Evolutionary conservation across 2,113 vertebrate species (phyloP), one percentile per base, ranked within the genome.

Genomic region (Takifugu flavidus): DNA sequence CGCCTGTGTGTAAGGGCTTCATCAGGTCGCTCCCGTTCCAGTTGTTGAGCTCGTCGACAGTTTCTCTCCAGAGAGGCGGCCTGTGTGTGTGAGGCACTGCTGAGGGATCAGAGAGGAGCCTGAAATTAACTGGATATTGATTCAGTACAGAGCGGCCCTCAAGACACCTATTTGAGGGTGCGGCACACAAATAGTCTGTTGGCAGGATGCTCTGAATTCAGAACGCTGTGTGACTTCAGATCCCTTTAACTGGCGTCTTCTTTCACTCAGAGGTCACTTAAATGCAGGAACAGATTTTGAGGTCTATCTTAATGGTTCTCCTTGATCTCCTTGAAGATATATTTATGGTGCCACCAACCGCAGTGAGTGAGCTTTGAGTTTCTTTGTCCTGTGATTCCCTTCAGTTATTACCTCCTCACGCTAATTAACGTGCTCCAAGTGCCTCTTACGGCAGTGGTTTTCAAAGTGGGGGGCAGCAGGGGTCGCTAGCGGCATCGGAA

Each of bases 61-160:
- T 42, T 76, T 67, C 61, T 64, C 81, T 84, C 75, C 53, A 46
- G 53, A 74, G 82, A 79, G 56, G 25, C 29, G 43, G 62, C 54
- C 70, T 49, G 52, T 59, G 71, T 77, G 82, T 76, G 63, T 74
- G 74, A 80, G 80, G 56, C 8, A 62, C 74, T 51, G 75, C 66
- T 82, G 39, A 74, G 77, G 72, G 80, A 81, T 79, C 72, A 70
- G 65, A 80, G 79, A 70, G 71, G 82, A 75, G 79, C 65, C 78
- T 77, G 72, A 86, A 82, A 84, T 87, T 85, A 88, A 89, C 82
- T 88, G 79, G 72, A 78, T 85, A 89, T 88, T 80, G 84, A 89
- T 88, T 84, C 55, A 55, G 70, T 60, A 60, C 78, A 79, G 69
- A 80, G 76, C 49, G 62, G 73, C 75, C 62, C 78, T 70, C 78